A percentile compares a stretch with the other conserved stretches of the same genome.
phyloP scores from a whole-genome alignment of 2,888 invertebrate species.

The Megamerina dolium region DNA sequence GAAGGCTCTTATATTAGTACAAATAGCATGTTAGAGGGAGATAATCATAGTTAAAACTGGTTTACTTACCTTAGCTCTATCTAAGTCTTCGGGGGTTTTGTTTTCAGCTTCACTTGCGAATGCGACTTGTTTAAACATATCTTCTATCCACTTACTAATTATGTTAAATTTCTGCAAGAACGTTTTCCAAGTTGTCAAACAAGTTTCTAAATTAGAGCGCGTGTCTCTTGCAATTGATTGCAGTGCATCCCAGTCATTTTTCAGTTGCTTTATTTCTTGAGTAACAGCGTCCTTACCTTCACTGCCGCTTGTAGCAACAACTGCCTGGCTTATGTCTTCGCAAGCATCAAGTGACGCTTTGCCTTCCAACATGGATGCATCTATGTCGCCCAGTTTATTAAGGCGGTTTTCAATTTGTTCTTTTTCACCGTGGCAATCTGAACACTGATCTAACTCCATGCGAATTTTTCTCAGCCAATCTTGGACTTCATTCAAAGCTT shows the following conservation, averaged over 20 bases:
- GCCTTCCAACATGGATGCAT: constrained; percentile 63
- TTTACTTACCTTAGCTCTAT: constrained; percentile 66
- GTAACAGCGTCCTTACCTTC: constrained; percentile 78
- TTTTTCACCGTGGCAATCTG: constrained; percentile 84
- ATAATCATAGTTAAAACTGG: too few relatives aligned
- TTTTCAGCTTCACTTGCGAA: constrained; percentile 64
- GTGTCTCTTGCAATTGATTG: constrained; percentile 72
- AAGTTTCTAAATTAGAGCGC: constrained; percentile 66
- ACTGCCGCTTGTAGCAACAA: constrained; percentile 69
- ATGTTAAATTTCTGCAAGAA: constrained; percentile 67
- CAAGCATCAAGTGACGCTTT: constrained; percentile 68
- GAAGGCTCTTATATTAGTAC: too few relatives aligned
- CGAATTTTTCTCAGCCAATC: constrained; percentile 80
- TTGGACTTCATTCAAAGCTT: constrained; percentile 71
- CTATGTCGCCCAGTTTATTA: constrained; percentile 65
- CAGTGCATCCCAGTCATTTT: constrained; percentile 75
- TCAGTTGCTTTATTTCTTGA: constrained; percentile 74
- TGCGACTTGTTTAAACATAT: constrained; percentile 61
- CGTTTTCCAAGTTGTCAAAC: constrained; percentile 74
- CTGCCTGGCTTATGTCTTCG: constrained; percentile 66
- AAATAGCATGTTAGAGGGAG: too few relatives aligned
- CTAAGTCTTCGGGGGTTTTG: constrained; percentile 72
- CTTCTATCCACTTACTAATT: constrained; percentile 70
- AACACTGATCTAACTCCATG: constrained; percentile 76
- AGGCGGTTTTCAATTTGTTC: constrained; percentile 70